Base-by-base conservation (phyloP, 2,113 vertebrate genomes). In the Sakesphorus luctuosus region DNA sequence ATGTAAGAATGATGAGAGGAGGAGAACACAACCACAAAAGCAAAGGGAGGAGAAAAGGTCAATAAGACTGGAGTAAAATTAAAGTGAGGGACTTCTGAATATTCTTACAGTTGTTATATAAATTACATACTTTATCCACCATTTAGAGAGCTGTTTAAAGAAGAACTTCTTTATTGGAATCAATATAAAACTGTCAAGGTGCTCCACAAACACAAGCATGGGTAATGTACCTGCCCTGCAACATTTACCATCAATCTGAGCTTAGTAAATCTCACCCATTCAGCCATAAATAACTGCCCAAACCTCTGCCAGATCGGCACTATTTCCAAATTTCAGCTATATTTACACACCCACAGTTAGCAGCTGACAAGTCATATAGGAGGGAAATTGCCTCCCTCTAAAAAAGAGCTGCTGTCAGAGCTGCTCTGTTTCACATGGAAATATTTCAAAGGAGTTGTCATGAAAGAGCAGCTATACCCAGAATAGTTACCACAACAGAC, bases 301-400 rank as follows among this genome's bases (percentile, higher is more conserved):
- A 90, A 80, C n/a, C 83, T 78, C 92, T 86, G 79, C 79, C 90
- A 93, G 75, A 74, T 77, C 2, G 5, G 50, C 84, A 86, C 61
- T 86, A 87, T 95, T 93, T 88, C 87, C 90, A 90, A 96, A 86
- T 78, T 91, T 92, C 90, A 93, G 82, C 87, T 94, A 40, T 88
- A 97, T 93, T 95, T 93, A 96, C 75, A 90, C 85, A 74, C 93
- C 68, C 85, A 88, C 92, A 74, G 90, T 91, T 77, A 93, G 61
- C 95, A 93, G 90, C 80, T 95, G 94, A 96, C 94, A 95, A 86
- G 83, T 80, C 92, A 88, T 93, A 90, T 88, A 84, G 40, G 93
- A 95, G 25, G 79, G 86, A 96, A 96, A 96, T 88, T 93, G 90
- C 81, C 90, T 93, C 28, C 46, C 76, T 91, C 68, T 88, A 40